These are phyloP conservation scores for Coreius guichenoti DNA, from an alignment of 2,797 vertebrate species.

Conservation along the genomic window DNA sequence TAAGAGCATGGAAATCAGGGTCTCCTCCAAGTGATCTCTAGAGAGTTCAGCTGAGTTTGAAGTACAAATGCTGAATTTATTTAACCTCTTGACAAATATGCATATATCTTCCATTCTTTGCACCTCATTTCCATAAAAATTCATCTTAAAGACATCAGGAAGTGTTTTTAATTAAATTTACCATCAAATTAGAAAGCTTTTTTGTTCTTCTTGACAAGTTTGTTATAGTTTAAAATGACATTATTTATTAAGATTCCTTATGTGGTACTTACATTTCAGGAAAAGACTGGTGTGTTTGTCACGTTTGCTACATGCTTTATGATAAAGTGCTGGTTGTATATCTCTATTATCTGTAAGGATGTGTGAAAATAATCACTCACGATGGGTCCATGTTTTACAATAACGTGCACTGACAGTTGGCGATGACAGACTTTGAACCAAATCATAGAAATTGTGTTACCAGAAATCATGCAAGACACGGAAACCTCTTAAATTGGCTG, in stretches of 20 bases:
- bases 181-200: not conserved
- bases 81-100: conserved; percentile 47
- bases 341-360: not conserved
- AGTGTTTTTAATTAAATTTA: conserved; percentile 26
- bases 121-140: conserved; percentile 26
- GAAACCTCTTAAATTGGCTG: conserved; percentile 55
- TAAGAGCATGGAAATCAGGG: conserved; percentile 52
- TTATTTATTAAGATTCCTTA: not conserved
- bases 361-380: not conserved
- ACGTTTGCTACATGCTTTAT: not conserved
- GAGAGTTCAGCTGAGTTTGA: conserved; percentile 29
- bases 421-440: conserved; percentile 65
- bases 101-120: conserved; percentile 28
- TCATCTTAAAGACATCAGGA: not conserved
- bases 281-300: not conserved
- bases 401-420: conserved; percentile 68
- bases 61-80: conserved; percentile 55
- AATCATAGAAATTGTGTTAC: conserved; percentile 69
- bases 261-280: not conserved
- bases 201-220: conserved; percentile 15
- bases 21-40: conserved; percentile 57
- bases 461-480: conserved; percentile 52
- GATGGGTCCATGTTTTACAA: conserved; percentile 12
- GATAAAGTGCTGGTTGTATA: not conserved
- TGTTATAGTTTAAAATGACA: not conserved